These are phyloP conservation scores for Mythimna impura DNA, from an alignment of 2,888 invertebrate species.

Conservation along the genomic window DNA sequence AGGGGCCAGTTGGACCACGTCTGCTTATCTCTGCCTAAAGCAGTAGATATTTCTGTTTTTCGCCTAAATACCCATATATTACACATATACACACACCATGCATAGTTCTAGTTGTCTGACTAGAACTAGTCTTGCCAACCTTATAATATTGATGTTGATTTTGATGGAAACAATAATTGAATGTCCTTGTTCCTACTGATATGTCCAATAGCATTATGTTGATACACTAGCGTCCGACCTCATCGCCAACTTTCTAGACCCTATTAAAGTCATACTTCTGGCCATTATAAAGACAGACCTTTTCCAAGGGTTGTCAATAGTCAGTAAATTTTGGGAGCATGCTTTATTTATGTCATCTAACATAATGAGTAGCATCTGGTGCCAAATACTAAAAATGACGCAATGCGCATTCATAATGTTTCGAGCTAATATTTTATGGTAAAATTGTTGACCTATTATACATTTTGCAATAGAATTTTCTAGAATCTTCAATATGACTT, in stretches of 20 bases:
- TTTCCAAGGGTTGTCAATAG: neutral
- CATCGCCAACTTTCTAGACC: neutral
- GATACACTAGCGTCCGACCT: neutral
- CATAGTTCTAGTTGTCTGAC: too few relatives aligned
- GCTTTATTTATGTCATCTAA: constrained; percentile 21
- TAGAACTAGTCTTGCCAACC: neutral
- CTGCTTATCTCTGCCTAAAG: neutral
- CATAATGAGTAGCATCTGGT: constrained; percentile 27
- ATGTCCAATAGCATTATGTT: neutral
- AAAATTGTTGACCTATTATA: constrained; percentile 1
- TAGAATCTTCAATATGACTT: neutral
- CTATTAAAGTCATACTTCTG: neutral
- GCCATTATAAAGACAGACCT: neutral
- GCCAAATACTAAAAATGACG: constrained; percentile 57
- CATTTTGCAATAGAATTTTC: neutral
- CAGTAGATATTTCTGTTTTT: neutral
- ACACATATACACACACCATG: too few relatives aligned
- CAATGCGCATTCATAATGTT: constrained; percentile 26
- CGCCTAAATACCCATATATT: too few relatives aligned
- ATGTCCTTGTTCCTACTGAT: neutral
- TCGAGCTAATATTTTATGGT: constrained; percentile 28
- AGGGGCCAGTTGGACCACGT: too few relatives aligned
- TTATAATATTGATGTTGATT: constrained; percentile 2
- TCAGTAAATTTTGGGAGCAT: constrained; percentile 5
- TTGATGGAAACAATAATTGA: neutral